These are phyloP conservation scores for Drosophila asahinai DNA, from an alignment of 1,140 invertebrate genomes.

Conservation along the genomic window DNA sequence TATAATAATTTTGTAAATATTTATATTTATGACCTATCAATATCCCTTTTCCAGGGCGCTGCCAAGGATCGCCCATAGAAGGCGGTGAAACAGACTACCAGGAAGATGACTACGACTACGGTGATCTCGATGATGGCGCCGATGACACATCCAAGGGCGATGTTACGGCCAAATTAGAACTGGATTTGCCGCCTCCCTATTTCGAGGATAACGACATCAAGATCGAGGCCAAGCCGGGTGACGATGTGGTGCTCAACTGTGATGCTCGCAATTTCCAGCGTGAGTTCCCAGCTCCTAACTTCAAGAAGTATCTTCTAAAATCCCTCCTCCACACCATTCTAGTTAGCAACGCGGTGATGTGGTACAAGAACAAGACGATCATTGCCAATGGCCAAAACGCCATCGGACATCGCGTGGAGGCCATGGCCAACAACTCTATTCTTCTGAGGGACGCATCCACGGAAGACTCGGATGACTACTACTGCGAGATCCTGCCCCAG, in stretches of 20 bases:
- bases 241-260: constrained; percentile 71
- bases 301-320: background rate
- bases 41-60: constrained; percentile 21
- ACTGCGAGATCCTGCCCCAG: constrained; percentile 71
- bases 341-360: constrained; percentile 76
- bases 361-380: constrained; percentile 68
- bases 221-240: constrained; percentile 56
- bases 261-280: constrained; percentile 70
- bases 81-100: constrained; percentile 21
- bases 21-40: background rate
- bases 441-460: constrained; percentile 44
- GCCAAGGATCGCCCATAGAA: constrained; percentile 40
- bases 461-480: constrained; percentile 76
- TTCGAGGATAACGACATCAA: constrained; percentile 60
- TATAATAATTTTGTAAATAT: too few relatives aligned
- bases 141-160: background rate
- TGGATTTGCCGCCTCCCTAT: constrained; percentile 41
- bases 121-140: background rate
- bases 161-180: background rate
- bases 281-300: constrained; percentile 9
- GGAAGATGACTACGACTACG: constrained; percentile 59
- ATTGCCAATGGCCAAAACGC: constrained; percentile 57
- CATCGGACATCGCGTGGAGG: constrained; percentile 55
- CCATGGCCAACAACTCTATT: constrained; percentile 70
- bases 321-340: background rate